Base-by-base conservation (phyloP, 2,113 vertebrate species). In the Amblyopsis rosae region DNA sequence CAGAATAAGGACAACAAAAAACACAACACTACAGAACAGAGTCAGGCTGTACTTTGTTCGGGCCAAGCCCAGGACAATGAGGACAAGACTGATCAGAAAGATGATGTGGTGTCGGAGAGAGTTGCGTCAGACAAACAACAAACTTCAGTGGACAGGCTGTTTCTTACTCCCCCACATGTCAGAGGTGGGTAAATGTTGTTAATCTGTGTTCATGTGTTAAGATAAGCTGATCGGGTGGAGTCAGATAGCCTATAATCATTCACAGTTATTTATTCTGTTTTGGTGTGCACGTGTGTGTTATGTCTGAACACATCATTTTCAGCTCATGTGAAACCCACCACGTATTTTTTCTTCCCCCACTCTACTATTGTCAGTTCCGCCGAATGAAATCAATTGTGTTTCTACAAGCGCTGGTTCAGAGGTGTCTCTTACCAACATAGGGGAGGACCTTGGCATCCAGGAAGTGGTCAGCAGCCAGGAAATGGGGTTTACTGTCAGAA, bases 391-490 rank as follows among this genome's bases (percentile, higher is more conserved):
- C 0, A 91, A 90, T 62, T 89, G 84, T 70, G 82, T 10, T 8
- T 7, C 49, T 0, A 62, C 85, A 3, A 91, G 93, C 66, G 93
- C 93, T 0, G 88, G 78, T 3, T 10, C 9, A 49, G 46, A 89
- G 88, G 0, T 46, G 16, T 83, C 88, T 47, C 92, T 92, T 49
- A 13, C 73, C 0, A 92, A 94, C 17, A 70, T 85, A 0, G 87
- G 75, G 6, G 93, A 95, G 1, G 92, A 94, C 33, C 84, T 91
- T 41, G 92, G 89, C 0, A 92, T 95, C 73, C 92, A 94, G 75
- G 96, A 98, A 77, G 91, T 94, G 63, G 94, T 95, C 4, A 92
- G 94, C 65, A 95, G 96, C 56, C 95, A 97, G 76, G 95, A 98
- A 80, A 93, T 91, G 0, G 92, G 92, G 53, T 96, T 98, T 46